A percentile compares a stretch with the other conserved stretches of the same genome.
phyloP scores from a whole-genome alignment of 2,113 vertebrate genomes.

The Ammospiza nelsoni region DNA sequence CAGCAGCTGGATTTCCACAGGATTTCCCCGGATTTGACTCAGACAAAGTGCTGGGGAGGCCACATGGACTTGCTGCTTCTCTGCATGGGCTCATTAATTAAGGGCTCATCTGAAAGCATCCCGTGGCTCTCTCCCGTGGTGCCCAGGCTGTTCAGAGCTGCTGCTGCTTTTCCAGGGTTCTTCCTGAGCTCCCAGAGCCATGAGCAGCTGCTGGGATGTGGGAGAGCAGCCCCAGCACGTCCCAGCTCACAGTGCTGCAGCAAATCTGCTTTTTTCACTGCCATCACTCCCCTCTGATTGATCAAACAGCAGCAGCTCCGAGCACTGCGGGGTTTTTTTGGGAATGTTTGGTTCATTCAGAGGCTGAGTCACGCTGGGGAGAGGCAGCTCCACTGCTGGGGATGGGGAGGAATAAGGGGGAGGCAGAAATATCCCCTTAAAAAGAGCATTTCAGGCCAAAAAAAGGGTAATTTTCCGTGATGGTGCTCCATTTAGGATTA shows the following conservation, averaged over 20 bases:
- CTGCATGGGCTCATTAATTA: conserved; percentile 23
- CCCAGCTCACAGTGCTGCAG: not conserved
- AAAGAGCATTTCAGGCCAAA: not conserved
- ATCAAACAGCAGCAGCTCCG: not conserved
- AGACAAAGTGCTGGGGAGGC: not conserved
- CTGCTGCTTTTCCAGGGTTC: not conserved
- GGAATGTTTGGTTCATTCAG: not conserved
- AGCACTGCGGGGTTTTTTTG: not conserved
- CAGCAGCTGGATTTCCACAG: not conserved
- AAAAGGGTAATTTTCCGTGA: not conserved
- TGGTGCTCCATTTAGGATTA: not conserved
- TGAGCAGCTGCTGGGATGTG: not conserved
- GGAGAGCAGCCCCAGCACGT: not conserved
- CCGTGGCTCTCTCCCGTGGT: not conserved
- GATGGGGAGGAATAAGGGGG: not conserved
- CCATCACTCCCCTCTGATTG: accelerated
- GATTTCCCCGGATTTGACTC: not conserved
- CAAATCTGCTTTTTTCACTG: not conserved
- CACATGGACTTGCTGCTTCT: not conserved
- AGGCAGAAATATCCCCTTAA: not conserved
- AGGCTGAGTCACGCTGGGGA: not conserved
- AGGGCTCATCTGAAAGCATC: not conserved
- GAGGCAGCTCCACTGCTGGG: not conserved
- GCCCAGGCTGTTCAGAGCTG: not conserved
- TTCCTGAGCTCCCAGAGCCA: not conserved